Conservation (phyloP, 2,888 invertebrate genomes). For the Rhamnusium bicolor region DNA sequence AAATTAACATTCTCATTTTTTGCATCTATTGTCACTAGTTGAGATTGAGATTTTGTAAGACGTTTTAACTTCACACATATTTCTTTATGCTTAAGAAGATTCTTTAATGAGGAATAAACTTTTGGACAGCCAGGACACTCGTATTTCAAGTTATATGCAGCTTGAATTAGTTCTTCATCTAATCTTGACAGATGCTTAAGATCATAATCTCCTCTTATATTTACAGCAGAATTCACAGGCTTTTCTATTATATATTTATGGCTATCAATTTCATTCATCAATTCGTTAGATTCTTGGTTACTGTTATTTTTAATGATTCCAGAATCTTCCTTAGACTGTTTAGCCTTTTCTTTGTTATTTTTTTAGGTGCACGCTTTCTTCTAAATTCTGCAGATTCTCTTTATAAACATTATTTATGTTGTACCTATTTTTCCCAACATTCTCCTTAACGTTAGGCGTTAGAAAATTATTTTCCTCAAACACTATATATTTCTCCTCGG, state of each 20-base stretch:
- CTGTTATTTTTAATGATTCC: background rate
- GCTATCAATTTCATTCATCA: background rate
- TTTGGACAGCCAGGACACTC: constrained; percentile 7
- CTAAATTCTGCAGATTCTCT: background rate
- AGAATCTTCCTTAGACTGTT: background rate
- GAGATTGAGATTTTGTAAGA: background rate
- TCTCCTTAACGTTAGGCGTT: no score
- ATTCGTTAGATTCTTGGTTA: background rate
- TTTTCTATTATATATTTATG: background rate
- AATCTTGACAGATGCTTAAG: background rate
- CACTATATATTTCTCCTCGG: no score
- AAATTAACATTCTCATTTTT: background rate
- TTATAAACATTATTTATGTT: background rate
- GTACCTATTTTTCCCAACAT: background rate
- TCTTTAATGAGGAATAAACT: background rate
- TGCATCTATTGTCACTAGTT: background rate
- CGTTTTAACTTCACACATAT: background rate
- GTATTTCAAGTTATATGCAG: background rate
- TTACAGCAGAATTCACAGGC: background rate
- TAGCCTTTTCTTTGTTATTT: background rate
- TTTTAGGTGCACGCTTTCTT: no score
- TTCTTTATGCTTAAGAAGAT: background rate
- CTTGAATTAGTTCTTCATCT: background rate
- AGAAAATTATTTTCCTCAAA: background rate
- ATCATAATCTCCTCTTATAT: background rate